Evolutionary conservation across 2,888 invertebrate species (phyloP), one percentile per base, ranked within the genome.

Genomic region (Galerucella nymphaeae): DNA sequence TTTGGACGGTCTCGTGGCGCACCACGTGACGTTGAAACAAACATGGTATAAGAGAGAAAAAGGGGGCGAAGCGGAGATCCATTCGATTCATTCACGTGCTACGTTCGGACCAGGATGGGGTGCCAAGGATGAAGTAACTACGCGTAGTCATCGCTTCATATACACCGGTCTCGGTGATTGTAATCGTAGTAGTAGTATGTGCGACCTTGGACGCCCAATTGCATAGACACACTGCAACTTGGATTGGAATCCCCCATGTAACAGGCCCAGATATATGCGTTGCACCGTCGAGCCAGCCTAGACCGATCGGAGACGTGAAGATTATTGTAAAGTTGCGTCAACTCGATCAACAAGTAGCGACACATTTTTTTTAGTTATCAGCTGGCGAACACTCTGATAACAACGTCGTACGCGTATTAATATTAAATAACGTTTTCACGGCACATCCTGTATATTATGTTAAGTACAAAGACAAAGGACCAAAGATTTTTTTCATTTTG

Each of bases 1-100:
- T 30, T 30, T 30, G 30, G 30, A 45, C 53, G 42, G 58, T 66
- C 64, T 58, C 68, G 58, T 68, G 78, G 81, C 81, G 83, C 80
- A 82, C 82, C 82, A 82, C 82, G 82, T 82, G 82, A 78, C 23
- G 64, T 57, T 14, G 16, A 66, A 41, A 70, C 48, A 66, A 16
- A 50, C 71, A 62, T 23, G 8, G 30, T 30, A 5, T 5, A 30
- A n/a, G 30, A 65, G 42, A 16, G 23, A 18, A 14, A 62, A 67
- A 70, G 62, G 72, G 53, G 70, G 59, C 64, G 61, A 41, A 70
- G 72, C 72, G 67, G 71, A 63, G 78, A 75, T 55, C 18, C 50
- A 30, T 64, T 41, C 55, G 16, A 18, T 59, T 68, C 75, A 74
- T 74, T 76, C 76, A 73, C 41, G 18, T 23, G 30, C 57, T 9